These are phyloP conservation scores for Drosophila ohnishii DNA, from an alignment of 1,140 invertebrate genomes.

Conservation along the genomic window DNA sequence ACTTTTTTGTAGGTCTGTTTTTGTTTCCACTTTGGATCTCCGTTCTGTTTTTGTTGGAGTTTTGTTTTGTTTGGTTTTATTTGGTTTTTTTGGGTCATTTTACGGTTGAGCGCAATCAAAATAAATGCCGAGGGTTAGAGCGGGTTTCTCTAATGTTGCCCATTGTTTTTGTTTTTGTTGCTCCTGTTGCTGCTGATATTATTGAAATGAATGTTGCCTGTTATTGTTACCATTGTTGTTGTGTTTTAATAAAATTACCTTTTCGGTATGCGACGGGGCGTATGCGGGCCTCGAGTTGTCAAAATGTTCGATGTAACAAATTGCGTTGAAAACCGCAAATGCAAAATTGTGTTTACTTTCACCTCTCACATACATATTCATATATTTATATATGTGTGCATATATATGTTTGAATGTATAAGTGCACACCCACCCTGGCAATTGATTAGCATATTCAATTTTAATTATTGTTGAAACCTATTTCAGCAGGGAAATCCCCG, in stretches of 20 bases:
- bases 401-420: not conserved
- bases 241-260: conserved; percentile 63
- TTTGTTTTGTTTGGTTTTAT: conserved; percentile 10
- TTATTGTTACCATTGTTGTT: conserved; percentile 36
- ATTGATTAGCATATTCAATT: conserved; percentile 66
- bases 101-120: conserved; percentile 63
- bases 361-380: conserved; percentile 5
- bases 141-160: conserved; percentile 23
- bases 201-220: conserved; percentile 57
- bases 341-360: conserved; percentile 56
- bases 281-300: conserved; percentile 29
- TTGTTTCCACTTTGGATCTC: conserved; percentile 21
- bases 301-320: conserved; percentile 49
- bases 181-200: conserved; percentile 37
- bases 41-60: conserved; percentile 28
- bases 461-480: conserved; percentile 58
- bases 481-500: conserved; percentile 36
- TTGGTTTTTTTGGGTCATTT: conserved; percentile 57
- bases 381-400: not conserved
- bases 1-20: conserved; percentile 10
- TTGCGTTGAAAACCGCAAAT: conserved; percentile 61
- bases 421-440: conserved; percentile 19
- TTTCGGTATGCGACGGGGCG: conserved; percentile 24
- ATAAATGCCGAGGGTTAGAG: conserved; percentile 47
- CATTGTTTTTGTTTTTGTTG: conserved; percentile 8